Evolutionary conservation across 2,888 invertebrate genomes (phyloP).

Genomic region (Parapristionchus giblindavisi): DNA sequence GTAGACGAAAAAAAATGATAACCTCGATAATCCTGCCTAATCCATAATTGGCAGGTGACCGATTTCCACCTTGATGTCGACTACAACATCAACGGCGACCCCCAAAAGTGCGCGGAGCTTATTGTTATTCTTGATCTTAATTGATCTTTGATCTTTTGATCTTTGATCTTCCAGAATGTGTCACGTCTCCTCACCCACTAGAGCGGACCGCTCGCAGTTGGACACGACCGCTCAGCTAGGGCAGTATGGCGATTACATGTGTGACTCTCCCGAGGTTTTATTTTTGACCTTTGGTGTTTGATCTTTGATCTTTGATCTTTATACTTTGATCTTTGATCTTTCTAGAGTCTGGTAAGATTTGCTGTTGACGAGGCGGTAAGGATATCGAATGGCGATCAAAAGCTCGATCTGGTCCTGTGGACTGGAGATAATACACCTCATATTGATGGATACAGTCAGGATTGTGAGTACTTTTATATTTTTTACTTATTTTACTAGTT

Average conservation of each 20-base stretch:
- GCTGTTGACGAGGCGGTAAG: constrained; percentile 54
- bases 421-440: constrained; percentile 68
- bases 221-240: constrained; percentile 46
- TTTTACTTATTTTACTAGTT: too few species aligned
- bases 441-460: constrained; percentile 57
- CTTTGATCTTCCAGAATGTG: constrained; percentile 47
- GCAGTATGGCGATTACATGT: constrained; percentile 64
- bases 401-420: constrained; percentile 61
- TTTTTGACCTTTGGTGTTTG: not conserved
- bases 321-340: not conserved
- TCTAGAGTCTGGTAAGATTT: constrained; percentile 58
- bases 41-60: constrained; percentile 62
- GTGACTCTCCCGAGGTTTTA: constrained; percentile 63
- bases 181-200: constrained; percentile 45
- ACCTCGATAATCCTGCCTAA: too few species aligned
- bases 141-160: not conserved
- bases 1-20: too few species aligned
- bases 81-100: constrained; percentile 56
- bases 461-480: constrained; percentile 47
- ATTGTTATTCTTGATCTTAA: not conserved
- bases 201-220: constrained; percentile 33
- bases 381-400: constrained; percentile 48
- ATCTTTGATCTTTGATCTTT: not conserved
- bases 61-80: constrained; percentile 65
- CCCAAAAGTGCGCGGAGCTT: constrained; percentile 35